phyloP scores from a whole-genome alignment of 1,140 invertebrate genomes.

The Proales similis region DNA sequence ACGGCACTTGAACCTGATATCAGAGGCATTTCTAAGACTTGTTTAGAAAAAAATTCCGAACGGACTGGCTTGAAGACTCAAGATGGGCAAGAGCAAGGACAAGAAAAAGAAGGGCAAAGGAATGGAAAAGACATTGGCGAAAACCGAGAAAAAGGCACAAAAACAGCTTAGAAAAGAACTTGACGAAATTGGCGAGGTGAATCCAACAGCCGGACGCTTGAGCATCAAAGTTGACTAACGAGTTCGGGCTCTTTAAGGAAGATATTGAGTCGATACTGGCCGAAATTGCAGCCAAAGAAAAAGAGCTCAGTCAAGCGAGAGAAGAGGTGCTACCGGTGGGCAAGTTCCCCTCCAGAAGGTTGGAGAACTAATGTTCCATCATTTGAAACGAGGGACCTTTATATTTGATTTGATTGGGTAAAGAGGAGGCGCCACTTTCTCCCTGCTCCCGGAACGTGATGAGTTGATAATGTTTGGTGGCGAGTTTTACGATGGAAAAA shows the following conservation, averaged over 20 bases:
- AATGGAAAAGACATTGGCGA: slow-evolving; percentile 36
- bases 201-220: neutral
- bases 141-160: slow-evolving; percentile 31
- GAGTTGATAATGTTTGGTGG: slow-evolving; percentile 84
- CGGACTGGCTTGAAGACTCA: neutral
- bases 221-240: neutral
- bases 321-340: slow-evolving; percentile 11
- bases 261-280: slow-evolving; percentile 27
- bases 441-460: slow-evolving; percentile 74
- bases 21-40: neutral
- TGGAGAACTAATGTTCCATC: too few relatives aligned
- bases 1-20: neutral
- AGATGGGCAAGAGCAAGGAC: slow-evolving; percentile 34
- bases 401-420: neutral
- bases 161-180: slow-evolving; percentile 35
- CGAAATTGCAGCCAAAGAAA: slow-evolving; percentile 31
- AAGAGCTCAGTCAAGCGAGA: slow-evolving; percentile 27
- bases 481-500: slow-evolving; percentile 80
- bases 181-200: slow-evolving; percentile 28
- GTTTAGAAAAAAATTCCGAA: neutral
- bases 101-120: slow-evolving; percentile 36
- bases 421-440: slow-evolving; percentile 70
- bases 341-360: slow-evolving; percentile 18
- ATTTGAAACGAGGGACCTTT: neutral
- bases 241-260: neutral